Evolutionary conservation across 2,888 invertebrate species (phyloP), one percentile per base, ranked within the genome.

Genomic region (Lepidonotus clava): DNA sequence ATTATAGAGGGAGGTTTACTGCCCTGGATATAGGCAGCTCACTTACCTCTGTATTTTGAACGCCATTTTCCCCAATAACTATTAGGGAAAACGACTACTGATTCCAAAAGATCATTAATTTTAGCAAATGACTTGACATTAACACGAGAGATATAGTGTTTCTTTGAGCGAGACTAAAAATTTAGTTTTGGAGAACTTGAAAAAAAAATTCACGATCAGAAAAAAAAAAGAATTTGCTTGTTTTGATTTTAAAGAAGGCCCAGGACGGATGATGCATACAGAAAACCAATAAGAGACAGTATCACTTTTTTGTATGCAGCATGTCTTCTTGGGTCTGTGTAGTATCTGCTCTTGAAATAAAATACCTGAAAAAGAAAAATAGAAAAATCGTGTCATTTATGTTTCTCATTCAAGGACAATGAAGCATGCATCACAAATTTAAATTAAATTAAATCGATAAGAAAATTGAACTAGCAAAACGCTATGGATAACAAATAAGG

Each of bases 351-450:
- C 61, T 61, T 24, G 61, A 28, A 61, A 61, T 18, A 61, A n/a
- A 61, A 61, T 28, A 61, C 61, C 61, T 61, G 61, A 18, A 61
- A 61, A 28, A 61, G 61, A 61, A 61, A n/a, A 61, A 61, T 61
- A 61, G 61, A 61, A 61, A 61, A 46, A 61, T 21, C n/a, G 28
- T 8, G 61, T 61, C 61, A 61, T 61, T 61, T n/a, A n/a, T n/a
- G n/a, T n/a, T 61, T 61, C 28, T 24, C 24, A 61, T 61, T 61
- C 61, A 61, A 28, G 24, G 2, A n/a, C 61, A 61, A 32, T 61
- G 21, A 2, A 28, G 61, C 61, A 61, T 61, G 61, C 61, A 28
- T 61, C 28, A 28, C 61, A 61, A n/a, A 4, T 61, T 61, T 11
- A 61, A 61, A 18, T 61, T 11, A 61, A 61, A 61, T 61, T 61